A percentile compares a stretch with the other conserved stretches of the same genome.
These are phyloP conservation scores for Mycteria americana DNA, from an alignment of 2,797 vertebrate species.

Conservation along the genomic window DNA sequence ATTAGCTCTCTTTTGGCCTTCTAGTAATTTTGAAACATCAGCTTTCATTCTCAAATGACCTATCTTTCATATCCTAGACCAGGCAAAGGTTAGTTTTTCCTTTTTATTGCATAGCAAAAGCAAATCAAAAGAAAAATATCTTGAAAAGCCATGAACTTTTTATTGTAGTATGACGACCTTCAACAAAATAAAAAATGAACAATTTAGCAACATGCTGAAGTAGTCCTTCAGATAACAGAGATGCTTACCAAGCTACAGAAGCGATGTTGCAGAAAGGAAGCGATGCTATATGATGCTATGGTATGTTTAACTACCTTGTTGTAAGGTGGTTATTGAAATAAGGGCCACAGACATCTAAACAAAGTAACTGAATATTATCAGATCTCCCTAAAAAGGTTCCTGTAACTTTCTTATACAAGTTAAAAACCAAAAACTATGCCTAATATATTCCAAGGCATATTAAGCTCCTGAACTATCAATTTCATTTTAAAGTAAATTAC, in stretches of 20 bases:
- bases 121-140: not conserved
- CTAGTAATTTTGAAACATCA: not conserved
- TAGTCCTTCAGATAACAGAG: not conserved
- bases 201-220: not conserved
- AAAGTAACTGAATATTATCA: not conserved
- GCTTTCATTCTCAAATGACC: not conserved
- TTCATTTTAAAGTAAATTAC: not conserved
- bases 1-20: not conserved
- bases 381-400: not conserved
- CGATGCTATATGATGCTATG: not conserved
- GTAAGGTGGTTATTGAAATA: not conserved
- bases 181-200: not conserved
- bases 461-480: not conserved
- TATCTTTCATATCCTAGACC: not conserved
- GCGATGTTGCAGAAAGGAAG: not conserved
- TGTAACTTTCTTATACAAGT: not conserved
- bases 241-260: not conserved
- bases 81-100: not conserved
- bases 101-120: not conserved
- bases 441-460: not conserved
- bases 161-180: not conserved
- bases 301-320: not conserved
- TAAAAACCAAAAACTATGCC: not conserved
- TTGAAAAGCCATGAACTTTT: not conserved
- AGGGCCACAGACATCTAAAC: not conserved